These are phyloP conservation scores for Kryphioiulus occultus DNA, from an alignment of 2,888 invertebrate genomes.

Conservation along the genomic window DNA sequence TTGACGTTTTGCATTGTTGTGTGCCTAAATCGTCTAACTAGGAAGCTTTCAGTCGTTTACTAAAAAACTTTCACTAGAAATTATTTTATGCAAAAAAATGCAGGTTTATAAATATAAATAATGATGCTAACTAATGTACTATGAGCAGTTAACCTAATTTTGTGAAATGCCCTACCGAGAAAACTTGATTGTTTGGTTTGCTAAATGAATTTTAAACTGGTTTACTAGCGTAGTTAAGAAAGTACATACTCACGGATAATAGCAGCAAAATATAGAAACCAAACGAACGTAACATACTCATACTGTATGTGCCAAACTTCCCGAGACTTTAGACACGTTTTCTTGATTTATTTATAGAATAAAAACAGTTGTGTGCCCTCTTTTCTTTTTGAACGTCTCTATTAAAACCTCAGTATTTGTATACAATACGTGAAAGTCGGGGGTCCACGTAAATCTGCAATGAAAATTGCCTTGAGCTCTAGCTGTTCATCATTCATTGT, in stretches of 20 bases:
- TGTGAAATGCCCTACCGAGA: neutral
- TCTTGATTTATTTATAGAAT: neutral
- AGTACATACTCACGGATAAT: neutral
- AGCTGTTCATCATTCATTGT: too few relatives aligned
- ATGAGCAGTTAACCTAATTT: conserved; percentile 22
- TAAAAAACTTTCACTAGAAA: neutral
- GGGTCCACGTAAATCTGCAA: too few relatives aligned
- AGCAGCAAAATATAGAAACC: too few relatives aligned
- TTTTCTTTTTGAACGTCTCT: too few relatives aligned
- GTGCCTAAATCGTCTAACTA: neutral
- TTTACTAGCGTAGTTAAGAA: neutral
- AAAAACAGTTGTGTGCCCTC: too few relatives aligned
- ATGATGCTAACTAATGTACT: neutral
- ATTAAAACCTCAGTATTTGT: too few relatives aligned
- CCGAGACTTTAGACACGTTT: neutral
- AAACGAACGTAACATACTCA: neutral
- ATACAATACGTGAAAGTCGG: too few relatives aligned
- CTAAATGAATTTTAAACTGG: neutral
- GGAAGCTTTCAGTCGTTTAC: neutral
- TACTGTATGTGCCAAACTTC: neutral
- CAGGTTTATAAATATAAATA: neutral
- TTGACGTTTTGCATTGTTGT: neutral
- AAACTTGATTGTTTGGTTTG: neutral
- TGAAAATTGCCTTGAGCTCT: too few relatives aligned
- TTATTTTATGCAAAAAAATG: neutral